Conservation (phyloP, 2,113 vertebrate genomes). For the Chamaetylas fuelleborni region DNA sequence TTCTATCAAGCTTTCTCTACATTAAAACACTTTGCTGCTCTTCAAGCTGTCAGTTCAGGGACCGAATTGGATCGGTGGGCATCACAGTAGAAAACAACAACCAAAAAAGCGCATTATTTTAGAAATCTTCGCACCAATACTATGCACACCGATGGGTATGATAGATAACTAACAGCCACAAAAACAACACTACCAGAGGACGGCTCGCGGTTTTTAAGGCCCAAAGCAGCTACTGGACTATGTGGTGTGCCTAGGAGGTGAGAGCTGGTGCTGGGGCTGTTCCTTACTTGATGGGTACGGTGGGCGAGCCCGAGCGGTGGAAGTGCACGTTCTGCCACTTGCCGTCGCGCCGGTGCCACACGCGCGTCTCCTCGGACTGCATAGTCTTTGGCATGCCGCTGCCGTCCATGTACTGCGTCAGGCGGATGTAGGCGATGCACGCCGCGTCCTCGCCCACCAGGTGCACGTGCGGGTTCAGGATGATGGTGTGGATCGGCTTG, state of each 20-base stretch:
- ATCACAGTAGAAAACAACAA: neutral
- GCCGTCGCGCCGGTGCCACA: conserved; percentile 95
- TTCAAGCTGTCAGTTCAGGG: neutral
- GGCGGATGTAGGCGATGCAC: conserved; percentile 93
- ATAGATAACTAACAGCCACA: neutral
- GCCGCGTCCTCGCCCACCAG: conserved; percentile 94
- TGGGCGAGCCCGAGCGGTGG: conserved; percentile 93
- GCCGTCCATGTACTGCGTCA: conserved; percentile 92
- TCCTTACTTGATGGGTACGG: conserved; percentile 89
- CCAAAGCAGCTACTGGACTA: neutral
- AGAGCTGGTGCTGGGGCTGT: neutral
- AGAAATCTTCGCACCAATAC: neutral
- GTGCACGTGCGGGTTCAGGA: conserved; percentile 95
- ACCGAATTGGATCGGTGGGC: neutral
- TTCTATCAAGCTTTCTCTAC: neutral
- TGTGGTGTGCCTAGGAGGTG: neutral
- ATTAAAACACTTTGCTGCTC: neutral
- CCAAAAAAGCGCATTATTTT: neutral
- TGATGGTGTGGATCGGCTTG: conserved; percentile 93
- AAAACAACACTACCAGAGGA: neutral
- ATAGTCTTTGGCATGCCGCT: conserved; percentile 89
- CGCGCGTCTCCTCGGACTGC: conserved; percentile 95
- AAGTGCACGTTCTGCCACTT: conserved; percentile 99
- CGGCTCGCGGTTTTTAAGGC: neutral
- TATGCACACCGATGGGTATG: neutral